Base-by-base conservation (phyloP, 2,888 invertebrate genomes). In the Heliconius sara region DNA sequence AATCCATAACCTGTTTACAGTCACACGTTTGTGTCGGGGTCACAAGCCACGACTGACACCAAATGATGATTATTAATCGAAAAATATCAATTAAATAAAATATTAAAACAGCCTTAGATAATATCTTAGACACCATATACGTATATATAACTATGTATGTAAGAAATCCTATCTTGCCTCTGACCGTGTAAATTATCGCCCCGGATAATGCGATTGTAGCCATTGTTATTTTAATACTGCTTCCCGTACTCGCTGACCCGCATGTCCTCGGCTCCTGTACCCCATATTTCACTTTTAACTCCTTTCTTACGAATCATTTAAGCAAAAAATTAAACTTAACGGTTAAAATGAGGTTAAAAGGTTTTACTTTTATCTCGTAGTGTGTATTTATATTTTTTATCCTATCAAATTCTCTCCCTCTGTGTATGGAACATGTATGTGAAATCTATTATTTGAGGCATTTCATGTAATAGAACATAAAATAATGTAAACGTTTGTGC, bases 171-270 rank as follows among this genome's bases (percentile, higher is more conserved):
- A 70, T 70, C 70, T 70, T 39, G 2, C 68, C 22, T 43, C 39
- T 43, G 43, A 43, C 70, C 43, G 70, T 70, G 25, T 70, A 70
- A 70, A 70, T 70, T 25, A 43, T 70, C 12, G 25, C 16, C 43
- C 16, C 25, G 43, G 43, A 16, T 70, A 70, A 70, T 70, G 70
- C 43, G 70, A 70, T 70, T 43, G 43, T 70, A 70, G 9, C 16
- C 68, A 43, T 68, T 68, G 68, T 43, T 43, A 39, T 68, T 68
- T 68, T 68, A 68, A 68, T 68, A 68, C 68, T n/a, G 68, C 16
- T 13, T 43, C 43, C 25, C 70, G 25, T 70, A 70, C 25, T 9
- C 43, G 16, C 70, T 70, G 70, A 43, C 70, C 70, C 70, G 43
- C 43, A 70, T 70, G 16, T 70, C 70, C 43, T 70, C 70, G 43